Conservation (phyloP, 2,888 invertebrate species). For the Spilarctia lutea region DNA sequence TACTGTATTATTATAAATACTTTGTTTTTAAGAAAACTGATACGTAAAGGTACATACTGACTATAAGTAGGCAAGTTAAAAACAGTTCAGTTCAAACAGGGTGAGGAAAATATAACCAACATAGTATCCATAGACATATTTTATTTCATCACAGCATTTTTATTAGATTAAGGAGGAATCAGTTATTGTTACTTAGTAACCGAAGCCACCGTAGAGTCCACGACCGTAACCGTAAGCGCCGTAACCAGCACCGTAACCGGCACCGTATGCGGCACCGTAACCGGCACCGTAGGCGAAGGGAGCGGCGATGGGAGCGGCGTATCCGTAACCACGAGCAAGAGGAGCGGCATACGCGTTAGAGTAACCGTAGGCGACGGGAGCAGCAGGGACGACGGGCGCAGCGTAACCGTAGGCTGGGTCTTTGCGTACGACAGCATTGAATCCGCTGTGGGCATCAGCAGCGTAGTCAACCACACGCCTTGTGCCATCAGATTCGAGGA, state of each 20-base stretch:
- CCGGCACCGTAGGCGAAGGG: constrained; percentile 58
- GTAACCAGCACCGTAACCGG: neutral
- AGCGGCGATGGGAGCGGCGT: constrained; percentile 69
- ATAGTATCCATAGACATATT: neutral
- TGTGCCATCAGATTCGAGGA: constrained; percentile 87
- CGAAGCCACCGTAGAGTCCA: constrained; percentile 1
- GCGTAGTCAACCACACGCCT: constrained; percentile 88
- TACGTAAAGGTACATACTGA: too few species aligned
- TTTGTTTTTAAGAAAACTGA: too few species aligned
- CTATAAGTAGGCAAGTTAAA: too few species aligned
- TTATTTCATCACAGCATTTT: neutral
- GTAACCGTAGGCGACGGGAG: constrained; percentile 50
- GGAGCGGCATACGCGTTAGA: constrained; percentile 46
- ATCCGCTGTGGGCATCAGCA: constrained; percentile 84
- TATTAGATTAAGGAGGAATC: neutral
- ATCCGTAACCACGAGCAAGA: constrained; percentile 38
- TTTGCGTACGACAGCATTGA: constrained; percentile 86
- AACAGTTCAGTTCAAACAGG: too few species aligned
- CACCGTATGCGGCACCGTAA: too few species aligned
- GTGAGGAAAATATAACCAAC: neutral
- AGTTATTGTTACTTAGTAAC: neutral
- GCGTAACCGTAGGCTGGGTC: constrained; percentile 75
- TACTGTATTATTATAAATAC: too few species aligned
- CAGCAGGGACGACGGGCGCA: constrained; percentile 56
- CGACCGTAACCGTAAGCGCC: constrained; percentile 1